Percentiles rank a stretch among this genome's conserved stretches.
phyloP scores from a whole-genome alignment of 2,113 vertebrate genomes.

The Trogon melanurus region DNA sequence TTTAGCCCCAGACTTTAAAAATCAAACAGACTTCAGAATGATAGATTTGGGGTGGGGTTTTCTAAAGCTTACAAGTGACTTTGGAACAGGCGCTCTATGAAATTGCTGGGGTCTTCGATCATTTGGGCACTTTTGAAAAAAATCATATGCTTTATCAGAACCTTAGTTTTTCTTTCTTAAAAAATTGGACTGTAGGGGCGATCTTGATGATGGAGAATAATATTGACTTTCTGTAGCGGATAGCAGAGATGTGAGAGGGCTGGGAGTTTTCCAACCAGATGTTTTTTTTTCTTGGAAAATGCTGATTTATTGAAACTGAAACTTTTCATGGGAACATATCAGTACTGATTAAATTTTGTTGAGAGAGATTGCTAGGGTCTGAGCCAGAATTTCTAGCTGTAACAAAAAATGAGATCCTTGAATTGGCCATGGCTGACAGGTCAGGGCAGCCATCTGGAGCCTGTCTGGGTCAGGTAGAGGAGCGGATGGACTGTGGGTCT shows the following conservation, averaged over 20 bases:
- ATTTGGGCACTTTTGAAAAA: neutral
- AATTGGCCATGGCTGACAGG: neutral
- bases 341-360: constrained; percentile 68
- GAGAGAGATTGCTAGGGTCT: constrained; percentile 33
- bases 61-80: neutral
- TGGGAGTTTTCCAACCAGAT: constrained; percentile 63
- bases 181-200: constrained; percentile 4
- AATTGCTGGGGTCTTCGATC: neutral
- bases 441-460: constrained; percentile 50
- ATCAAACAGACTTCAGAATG: neutral
- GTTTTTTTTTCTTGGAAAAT: constrained; percentile 37
- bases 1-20: neutral
- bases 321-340: constrained; percentile 67
- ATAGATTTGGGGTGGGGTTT: neutral
- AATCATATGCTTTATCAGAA: neutral
- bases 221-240: constrained; percentile 59
- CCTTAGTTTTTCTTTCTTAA: neutral
- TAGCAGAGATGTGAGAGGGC: constrained; percentile 35
- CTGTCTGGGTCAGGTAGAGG: constrained; percentile 45
- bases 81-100: neutral
- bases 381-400: constrained; percentile 38
- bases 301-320: constrained; percentile 67
- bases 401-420: constrained; percentile 27
- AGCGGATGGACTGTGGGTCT: neutral
- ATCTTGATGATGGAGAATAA: constrained; percentile 34